Percentiles rank a stretch among this genome's conserved stretches.
These are phyloP conservation scores for Brachypteracias leptosomus DNA, from an alignment of 2,113 vertebrate species.

Conservation along the genomic window DNA sequence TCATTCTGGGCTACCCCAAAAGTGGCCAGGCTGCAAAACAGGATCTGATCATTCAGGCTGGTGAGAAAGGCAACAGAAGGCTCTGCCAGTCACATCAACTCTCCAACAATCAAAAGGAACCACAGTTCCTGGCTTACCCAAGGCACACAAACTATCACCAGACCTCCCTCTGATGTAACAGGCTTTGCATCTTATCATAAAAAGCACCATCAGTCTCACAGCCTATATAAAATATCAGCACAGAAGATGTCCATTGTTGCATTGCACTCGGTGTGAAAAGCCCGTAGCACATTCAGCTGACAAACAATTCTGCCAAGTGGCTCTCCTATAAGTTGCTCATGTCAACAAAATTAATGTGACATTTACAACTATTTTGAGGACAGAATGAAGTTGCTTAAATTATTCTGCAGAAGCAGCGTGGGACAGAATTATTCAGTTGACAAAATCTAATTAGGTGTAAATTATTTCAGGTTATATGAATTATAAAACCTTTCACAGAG, in stretches of 20 bases:
- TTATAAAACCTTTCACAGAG: slow-evolving; percentile 76
- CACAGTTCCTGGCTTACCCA: not conserved
- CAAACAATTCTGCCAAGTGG: slow-evolving; percentile 69
- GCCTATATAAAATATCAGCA: not conserved
- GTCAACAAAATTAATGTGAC: slow-evolving; percentile 82
- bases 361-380: slow-evolving; percentile 81
- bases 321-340: slow-evolving; percentile 65
- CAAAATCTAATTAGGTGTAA: slow-evolving; percentile 83
- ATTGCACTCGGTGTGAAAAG: not conserved
- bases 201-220: not conserved
- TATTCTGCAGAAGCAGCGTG: slow-evolving; percentile 73
- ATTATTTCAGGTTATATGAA: slow-evolving; percentile 79
- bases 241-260: not conserved
- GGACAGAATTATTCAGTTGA: slow-evolving; percentile 78
- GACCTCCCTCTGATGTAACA: not conserved
- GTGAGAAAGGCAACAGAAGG: not conserved
- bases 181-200: not conserved
- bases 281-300: slow-evolving; percentile 45
- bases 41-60: not conserved
- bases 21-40: not conserved
- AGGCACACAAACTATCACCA: not conserved
- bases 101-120: not conserved
- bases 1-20: not conserved
- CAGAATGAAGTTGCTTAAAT: slow-evolving; percentile 76
- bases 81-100: not conserved